Conservation (phyloP, 2,888 invertebrate genomes). For the Conchocele bisecta region DNA sequence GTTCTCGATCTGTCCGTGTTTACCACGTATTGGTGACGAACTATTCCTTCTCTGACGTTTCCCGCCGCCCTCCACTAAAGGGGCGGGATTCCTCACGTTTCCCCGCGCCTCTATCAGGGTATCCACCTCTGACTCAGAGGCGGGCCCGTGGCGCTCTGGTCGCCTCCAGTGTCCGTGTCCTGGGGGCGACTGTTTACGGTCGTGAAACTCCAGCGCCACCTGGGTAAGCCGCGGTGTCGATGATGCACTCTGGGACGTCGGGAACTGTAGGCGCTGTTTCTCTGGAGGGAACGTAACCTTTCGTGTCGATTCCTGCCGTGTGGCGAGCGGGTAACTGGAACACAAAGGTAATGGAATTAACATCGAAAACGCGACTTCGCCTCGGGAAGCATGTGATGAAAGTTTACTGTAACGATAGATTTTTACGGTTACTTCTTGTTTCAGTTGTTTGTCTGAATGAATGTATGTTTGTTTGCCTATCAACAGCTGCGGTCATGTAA, state of each 20-base stretch:
- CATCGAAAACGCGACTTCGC: no score
- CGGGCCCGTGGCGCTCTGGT: slow-evolving; percentile 42
- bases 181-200: slow-evolving; percentile 30
- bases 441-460: no score
- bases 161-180: slow-evolving; percentile 18
- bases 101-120: slow-evolving; percentile 50
- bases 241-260: slow-evolving; percentile 8
- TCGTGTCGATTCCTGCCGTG: no score
- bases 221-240: slow-evolving; percentile 50
- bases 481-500: no score
- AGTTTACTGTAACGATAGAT: no score
- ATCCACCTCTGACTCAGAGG: slow-evolving; percentile 50
- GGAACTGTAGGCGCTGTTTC: slow-evolving; percentile 3
- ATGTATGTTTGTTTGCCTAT: no score
- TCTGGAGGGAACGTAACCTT: slow-evolving; percentile 36
- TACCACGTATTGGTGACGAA: slow-evolving; percentile 48
- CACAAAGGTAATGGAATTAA: no score
- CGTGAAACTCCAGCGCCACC: slow-evolving; percentile 56
- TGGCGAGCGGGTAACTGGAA: no score
- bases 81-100: not conserved
- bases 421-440: no score
- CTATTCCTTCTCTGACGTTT: slow-evolving; percentile 37
- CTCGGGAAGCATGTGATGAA: no score
- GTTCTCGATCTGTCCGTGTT: slow-evolving; percentile 17
- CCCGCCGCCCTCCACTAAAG: not conserved